Conservation (phyloP, 2,797 vertebrate species). For the Bovichtus diacanthus region DNA sequence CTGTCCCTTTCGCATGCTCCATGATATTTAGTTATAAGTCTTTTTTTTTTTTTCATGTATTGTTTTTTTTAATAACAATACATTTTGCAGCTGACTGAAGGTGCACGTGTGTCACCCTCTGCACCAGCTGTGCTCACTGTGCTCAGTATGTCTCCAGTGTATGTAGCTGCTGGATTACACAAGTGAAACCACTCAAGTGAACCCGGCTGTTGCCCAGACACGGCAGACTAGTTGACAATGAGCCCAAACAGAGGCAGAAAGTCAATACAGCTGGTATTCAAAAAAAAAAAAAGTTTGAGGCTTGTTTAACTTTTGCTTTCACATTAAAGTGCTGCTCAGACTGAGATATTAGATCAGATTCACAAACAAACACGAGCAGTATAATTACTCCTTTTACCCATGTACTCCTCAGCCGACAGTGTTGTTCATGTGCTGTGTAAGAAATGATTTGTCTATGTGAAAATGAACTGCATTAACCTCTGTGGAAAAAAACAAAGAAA, state of each 20-base stretch:
- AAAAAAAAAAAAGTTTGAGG: background rate
- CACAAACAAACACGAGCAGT: background rate
- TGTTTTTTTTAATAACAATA: background rate
- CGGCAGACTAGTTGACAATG: conserved; percentile 21
- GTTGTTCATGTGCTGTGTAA: background rate
- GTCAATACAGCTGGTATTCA: background rate
- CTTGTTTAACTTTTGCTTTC: background rate
- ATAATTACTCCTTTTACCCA: background rate
- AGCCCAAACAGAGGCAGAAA: background rate
- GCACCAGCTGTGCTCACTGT: background rate
- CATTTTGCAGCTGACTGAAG: background rate
- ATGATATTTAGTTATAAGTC: background rate
- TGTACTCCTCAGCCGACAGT: background rate
- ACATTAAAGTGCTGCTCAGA: background rate
- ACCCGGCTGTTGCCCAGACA: conserved; percentile 35
- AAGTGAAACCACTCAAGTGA: conserved; percentile 33
- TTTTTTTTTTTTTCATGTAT: background rate
- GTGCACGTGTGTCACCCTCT: background rate
- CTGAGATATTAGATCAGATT: background rate
- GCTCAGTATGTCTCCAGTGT: background rate
- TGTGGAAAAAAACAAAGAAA: no score
- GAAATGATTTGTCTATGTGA: background rate
- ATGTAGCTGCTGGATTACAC: conserved; percentile 15
- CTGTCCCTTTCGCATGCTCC: background rate
- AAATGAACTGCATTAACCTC: background rate